phyloP scores from a whole-genome alignment of 92 coral and sea anemone species.

The Actinostola sp. region DNA sequence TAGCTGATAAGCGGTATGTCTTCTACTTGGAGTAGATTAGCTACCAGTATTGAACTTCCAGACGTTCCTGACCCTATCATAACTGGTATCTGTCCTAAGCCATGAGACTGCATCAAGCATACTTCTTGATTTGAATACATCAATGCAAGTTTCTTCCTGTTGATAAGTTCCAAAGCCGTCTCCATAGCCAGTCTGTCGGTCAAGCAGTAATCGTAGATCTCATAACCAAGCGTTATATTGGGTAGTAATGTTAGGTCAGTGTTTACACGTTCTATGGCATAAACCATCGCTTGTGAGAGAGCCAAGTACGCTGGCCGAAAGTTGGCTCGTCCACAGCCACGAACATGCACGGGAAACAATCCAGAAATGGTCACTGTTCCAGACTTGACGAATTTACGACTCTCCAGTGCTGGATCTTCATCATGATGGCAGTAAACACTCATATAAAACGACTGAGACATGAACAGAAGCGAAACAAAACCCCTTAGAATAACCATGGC shows the following conservation, averaged over 20 bases:
- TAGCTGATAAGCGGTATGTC: constrained; percentile 88
- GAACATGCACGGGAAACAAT: constrained; percentile 82
- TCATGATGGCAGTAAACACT: background rate
- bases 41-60: constrained; percentile 66
- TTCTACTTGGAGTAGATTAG: constrained; percentile 70
- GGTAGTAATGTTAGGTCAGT: constrained; percentile 57
- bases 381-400: constrained; percentile 42
- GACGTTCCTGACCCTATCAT: constrained; percentile 79
- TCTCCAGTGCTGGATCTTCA: background rate
- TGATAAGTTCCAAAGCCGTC: constrained; percentile 69
- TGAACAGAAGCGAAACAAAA: background rate
- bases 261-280: constrained; percentile 81
- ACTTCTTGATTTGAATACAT: constrained; percentile 29
- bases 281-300: constrained; percentile 88
- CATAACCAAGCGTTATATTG: constrained; percentile 78
- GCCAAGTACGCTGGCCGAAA: constrained; percentile 68
- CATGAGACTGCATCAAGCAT: constrained; percentile 27
- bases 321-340: constrained; percentile 21
- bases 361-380: constrained; percentile 89
- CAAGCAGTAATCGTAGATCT: constrained; percentile 79
- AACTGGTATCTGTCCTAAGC: constrained; percentile 50
- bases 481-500: too few relatives aligned
- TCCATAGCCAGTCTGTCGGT: constrained; percentile 62
- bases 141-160: constrained; percentile 58
- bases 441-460: background rate